These are phyloP conservation scores for Parasteatoda lunata DNA, from an alignment of 2,888 invertebrate species.

Conservation along the genomic window DNA sequence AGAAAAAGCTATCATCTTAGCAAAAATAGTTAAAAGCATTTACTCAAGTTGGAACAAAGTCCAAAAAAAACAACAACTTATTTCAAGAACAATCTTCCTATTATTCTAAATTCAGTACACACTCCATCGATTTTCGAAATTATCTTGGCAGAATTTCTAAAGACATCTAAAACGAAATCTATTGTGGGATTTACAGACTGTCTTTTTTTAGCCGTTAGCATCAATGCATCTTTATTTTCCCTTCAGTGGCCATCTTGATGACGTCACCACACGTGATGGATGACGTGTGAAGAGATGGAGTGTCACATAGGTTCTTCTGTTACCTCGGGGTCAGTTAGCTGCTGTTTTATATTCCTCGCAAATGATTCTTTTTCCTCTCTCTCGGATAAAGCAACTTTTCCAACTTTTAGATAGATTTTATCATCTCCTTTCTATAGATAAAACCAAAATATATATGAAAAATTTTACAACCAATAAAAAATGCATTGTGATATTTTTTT, in stretches of 20 bases:
- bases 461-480: not conserved
- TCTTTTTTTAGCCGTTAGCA: slow-evolving; percentile 18
- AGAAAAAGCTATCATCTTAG: too few species aligned
- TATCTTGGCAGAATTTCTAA: not conserved
- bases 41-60: too few species aligned
- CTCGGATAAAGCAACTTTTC: not conserved
- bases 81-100: too few species aligned
- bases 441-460: not conserved
- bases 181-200: not conserved
- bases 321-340: slow-evolving; percentile 47
- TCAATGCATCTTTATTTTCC: slow-evolving; percentile 57
- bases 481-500: not conserved
- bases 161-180: slow-evolving; percentile 3
- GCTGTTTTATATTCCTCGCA: slow-evolving; percentile 10
- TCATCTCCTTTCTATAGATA: not conserved
- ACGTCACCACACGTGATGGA: slow-evolving; percentile 54
- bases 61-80: too few species aligned
- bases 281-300: slow-evolving; percentile 43
- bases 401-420: not conserved
- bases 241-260: slow-evolving; percentile 37
- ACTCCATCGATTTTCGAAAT: too few species aligned
- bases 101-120: too few species aligned
- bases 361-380: not conserved
- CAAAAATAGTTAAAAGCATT: too few species aligned
- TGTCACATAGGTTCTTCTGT: slow-evolving; percentile 45